phyloP scores from a whole-genome alignment of 2,797 vertebrate genomes.

The Sparidentex hasta region DNA sequence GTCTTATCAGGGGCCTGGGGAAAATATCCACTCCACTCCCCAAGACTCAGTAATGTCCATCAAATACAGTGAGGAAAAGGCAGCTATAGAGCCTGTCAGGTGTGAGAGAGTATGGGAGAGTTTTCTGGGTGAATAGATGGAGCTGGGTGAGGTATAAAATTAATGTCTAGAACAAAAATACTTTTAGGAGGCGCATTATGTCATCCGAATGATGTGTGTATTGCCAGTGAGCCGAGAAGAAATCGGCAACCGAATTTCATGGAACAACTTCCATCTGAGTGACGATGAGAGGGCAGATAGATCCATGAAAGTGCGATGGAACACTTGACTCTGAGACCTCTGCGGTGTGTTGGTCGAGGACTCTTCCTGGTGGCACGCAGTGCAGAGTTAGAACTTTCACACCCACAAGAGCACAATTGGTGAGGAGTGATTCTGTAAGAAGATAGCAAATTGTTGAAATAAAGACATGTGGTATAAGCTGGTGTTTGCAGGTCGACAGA shows the following conservation, averaged over 20 bases:
- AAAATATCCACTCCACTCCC: conserved; percentile 57
- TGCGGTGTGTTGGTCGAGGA: conserved; percentile 30
- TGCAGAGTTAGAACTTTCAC: not conserved
- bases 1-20: conserved; percentile 61
- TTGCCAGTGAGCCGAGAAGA: not conserved
- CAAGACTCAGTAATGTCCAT: conserved; percentile 41
- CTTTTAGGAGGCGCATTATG: not conserved
- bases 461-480: not conserved
- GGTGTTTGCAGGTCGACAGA: not conserved
- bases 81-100: conserved; percentile 6
- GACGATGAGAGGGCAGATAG: conserved; percentile 23
- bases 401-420: not conserved
- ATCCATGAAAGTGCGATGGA: conserved; percentile 4
- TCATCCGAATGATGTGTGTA: conserved; percentile 19
- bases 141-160: not conserved
- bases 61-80: conserved; percentile 29
- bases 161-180: not conserved
- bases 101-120: conserved; percentile 7
- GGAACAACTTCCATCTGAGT: conserved; percentile 4
- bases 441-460: not conserved
- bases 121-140: conserved; percentile 14
- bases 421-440: conserved; percentile 4
- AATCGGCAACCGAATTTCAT: conserved; percentile 11
- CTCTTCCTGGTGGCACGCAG: conserved; percentile 21
- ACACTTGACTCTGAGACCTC: conserved; percentile 33